Evolutionary conservation across 2,888 invertebrate genomes (phyloP).

Genomic region (Plebejus anna): DNA sequence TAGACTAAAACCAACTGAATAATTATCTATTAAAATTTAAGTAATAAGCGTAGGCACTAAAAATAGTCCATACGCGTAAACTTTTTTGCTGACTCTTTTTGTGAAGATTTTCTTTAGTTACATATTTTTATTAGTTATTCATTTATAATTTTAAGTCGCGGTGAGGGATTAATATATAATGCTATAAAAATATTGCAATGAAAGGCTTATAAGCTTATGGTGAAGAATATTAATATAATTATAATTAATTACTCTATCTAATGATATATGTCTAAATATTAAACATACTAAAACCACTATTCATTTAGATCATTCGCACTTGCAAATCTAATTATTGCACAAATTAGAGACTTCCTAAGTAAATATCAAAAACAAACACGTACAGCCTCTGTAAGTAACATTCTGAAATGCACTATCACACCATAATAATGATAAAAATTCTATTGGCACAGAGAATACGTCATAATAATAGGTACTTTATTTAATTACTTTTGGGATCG

Average conservation of each 20-base stretch:
- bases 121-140: not conserved
- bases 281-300: not conserved
- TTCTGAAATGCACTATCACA: no score
- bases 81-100: not conserved
- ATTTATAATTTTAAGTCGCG: not conserved
- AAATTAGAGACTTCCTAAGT: not conserved
- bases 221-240: not conserved
- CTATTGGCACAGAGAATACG: no score
- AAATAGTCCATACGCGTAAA: not conserved
- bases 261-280: not conserved
- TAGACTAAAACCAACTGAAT: not conserved
- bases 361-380: not conserved
- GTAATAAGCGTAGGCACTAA: no score
- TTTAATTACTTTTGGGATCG: no score
- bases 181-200: not conserved
- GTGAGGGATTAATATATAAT: not conserved
- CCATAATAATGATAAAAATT: no score
- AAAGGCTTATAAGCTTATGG: not conserved
- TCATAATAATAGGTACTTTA: no score
- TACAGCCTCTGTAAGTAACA: not conserved
- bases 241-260: not conserved
- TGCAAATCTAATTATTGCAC: not conserved
- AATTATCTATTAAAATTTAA: no score
- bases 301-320: not conserved
- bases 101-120: not conserved